Conservation (phyloP, 1,140 invertebrate genomes). For the Heterodera schachtii region DNA sequence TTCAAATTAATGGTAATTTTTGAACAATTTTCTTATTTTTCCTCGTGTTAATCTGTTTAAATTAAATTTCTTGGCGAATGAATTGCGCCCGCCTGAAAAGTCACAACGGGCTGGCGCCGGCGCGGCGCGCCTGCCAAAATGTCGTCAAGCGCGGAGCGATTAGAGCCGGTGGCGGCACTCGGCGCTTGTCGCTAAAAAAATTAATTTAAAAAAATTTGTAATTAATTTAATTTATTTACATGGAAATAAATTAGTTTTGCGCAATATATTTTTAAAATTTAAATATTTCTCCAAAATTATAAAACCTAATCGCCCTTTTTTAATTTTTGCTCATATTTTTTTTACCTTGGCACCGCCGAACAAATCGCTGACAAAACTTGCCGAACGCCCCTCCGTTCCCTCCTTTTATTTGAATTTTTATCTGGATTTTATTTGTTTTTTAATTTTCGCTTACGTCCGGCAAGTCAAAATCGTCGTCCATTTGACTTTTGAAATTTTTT, state of each 20-base stretch:
- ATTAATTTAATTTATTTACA: neutral
- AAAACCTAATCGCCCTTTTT: too few species aligned
- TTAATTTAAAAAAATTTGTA: too few species aligned
- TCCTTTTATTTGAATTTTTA: neutral
- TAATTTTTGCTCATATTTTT: neutral
- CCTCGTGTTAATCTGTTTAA: too few species aligned
- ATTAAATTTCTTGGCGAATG: neutral
- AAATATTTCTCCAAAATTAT: too few species aligned
- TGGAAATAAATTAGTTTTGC: too few species aligned
- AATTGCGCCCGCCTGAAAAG: conserved; percentile 23
- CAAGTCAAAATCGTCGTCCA: conserved; percentile 49
- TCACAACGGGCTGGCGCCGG: conserved; percentile 34
- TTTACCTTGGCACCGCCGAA: conserved; percentile 24
- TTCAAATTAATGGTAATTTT: neutral
- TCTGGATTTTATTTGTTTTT: too few species aligned
- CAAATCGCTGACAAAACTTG: conserved; percentile 33
- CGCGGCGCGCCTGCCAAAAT: conserved; percentile 36
- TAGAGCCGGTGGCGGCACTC: neutral
- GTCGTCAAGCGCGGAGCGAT: conserved; percentile 31
- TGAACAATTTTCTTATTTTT: too few species aligned
- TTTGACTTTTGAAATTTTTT: neutral
- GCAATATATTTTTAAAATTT: too few species aligned
- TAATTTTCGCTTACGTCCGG: conserved; percentile 35
- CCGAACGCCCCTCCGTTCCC: neutral
- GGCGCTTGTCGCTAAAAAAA: conserved; percentile 10